phyloP scores from a whole-genome alignment of 2,797 vertebrate genomes.

The Rhinoraja longicauda region DNA sequence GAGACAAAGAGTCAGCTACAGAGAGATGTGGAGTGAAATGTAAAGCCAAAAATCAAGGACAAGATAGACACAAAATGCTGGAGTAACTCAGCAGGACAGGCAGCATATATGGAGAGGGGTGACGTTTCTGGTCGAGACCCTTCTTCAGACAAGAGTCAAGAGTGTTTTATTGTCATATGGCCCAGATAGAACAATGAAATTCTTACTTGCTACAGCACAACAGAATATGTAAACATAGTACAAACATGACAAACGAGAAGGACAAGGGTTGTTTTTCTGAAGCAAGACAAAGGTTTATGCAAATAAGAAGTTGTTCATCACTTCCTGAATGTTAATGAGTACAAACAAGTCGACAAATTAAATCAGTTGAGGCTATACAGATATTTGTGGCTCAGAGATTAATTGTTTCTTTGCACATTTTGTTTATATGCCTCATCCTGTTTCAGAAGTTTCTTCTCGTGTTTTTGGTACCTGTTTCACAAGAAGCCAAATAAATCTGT shows the following conservation, averaged over 20 bases:
- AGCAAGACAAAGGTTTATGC: slow-evolving; percentile 18
- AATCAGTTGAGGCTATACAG: neutral
- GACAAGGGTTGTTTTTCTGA: neutral
- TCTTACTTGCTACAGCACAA: too few relatives aligned
- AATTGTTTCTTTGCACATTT: neutral
- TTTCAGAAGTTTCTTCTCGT: neutral
- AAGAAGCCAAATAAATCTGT: neutral
- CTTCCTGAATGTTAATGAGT: slow-evolving; percentile 22
- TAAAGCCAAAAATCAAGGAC: too few relatives aligned
- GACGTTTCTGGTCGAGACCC: too few relatives aligned
- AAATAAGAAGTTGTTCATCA: neutral
- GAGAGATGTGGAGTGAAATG: too few relatives aligned
- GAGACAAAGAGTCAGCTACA: too few relatives aligned
- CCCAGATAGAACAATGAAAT: too few relatives aligned
- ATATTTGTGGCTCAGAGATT: neutral
- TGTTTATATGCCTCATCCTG: neutral
- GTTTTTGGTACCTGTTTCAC: neutral
- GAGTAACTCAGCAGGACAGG: too few relatives aligned
- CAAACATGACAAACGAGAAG: neutral
- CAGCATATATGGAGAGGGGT: too few relatives aligned
- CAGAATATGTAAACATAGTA: too few relatives aligned
- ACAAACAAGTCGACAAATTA: neutral
- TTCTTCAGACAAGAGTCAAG: too few relatives aligned
- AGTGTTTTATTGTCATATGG: too few relatives aligned
- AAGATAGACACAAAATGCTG: too few relatives aligned